phyloP scores from a whole-genome alignment of 2,113 vertebrate genomes.

The Pluvianellus socialis region DNA sequence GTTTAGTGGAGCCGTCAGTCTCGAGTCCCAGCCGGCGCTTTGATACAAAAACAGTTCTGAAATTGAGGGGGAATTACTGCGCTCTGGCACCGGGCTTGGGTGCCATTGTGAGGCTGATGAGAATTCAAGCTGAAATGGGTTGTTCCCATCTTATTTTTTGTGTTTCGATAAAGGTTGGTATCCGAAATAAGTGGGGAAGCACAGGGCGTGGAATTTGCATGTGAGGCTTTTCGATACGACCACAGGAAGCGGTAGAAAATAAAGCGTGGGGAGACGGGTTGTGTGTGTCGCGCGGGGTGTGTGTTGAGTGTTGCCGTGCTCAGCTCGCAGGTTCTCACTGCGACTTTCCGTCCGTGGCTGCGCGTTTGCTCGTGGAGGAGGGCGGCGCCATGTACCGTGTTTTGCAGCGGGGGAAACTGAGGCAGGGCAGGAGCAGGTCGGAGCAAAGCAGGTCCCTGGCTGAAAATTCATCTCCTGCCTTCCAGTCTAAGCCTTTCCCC shows the following conservation, averaged over 20 bases:
- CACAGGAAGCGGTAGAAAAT: neutral
- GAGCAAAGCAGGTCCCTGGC: neutral
- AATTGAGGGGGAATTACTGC: neutral
- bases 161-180: neutral
- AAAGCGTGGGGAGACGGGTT: fast-evolving
- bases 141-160: neutral
- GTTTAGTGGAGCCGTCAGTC: neutral
- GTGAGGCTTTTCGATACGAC: neutral
- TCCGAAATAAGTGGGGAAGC: neutral
- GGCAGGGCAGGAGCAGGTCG: neutral
- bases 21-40: neutral
- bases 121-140: neutral
- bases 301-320: neutral
- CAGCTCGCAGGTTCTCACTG: too few relatives aligned
- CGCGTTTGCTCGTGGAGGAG: neutral
- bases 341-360: too few relatives aligned
- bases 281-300: neutral
- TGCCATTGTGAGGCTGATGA: neutral
- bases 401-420: neutral
- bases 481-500: neutral
- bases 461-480: neutral
- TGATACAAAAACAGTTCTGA: neutral
- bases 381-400: neutral
- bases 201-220: neutral
- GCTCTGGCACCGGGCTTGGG: neutral